phyloP scores from a whole-genome alignment of 2,113 vertebrate species.

The Entosphenus tridentatus region DNA sequence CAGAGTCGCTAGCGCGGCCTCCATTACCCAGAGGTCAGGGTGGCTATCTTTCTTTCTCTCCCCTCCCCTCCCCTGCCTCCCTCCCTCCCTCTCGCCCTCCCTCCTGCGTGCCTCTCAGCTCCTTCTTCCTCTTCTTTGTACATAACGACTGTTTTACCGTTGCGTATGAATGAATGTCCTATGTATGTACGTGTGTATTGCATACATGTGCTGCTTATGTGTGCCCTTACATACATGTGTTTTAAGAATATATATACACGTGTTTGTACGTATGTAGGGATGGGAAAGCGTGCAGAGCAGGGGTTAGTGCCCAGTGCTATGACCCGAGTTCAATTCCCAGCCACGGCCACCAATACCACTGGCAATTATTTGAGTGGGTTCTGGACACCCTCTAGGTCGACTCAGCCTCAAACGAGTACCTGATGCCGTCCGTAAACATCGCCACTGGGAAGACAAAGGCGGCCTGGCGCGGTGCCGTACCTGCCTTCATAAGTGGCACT shows the following conservation, averaged over 20 bases:
- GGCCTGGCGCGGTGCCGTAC: too few species aligned
- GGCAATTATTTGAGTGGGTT: too few species aligned
- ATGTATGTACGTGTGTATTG: background rate
- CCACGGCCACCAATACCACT: too few species aligned
- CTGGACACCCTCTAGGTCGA: too few species aligned
- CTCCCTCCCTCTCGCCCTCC: background rate
- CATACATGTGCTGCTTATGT: background rate
- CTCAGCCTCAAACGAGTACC: too few species aligned
- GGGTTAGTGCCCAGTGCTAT: too few species aligned
- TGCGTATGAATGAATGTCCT: background rate
- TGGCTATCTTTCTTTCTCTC: slow-evolving; percentile 1
- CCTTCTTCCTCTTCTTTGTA: background rate
- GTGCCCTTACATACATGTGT: background rate
- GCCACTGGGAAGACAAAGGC: too few species aligned
- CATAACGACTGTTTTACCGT: background rate
- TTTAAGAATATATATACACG: background rate
- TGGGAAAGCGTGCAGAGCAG: background rate
- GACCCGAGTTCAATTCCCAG: too few species aligned
- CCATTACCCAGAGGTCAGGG: slow-evolving; percentile 3
- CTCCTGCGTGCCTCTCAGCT: background rate
- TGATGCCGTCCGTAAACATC: too few species aligned
- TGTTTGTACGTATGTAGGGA: background rate
- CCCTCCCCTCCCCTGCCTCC: background rate
- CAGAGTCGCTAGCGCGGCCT: background rate
- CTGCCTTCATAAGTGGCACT: too few species aligned